Evolutionary conservation across 2,797 vertebrate genomes (phyloP).

Genomic region (Thripadectes ignobilis): DNA sequence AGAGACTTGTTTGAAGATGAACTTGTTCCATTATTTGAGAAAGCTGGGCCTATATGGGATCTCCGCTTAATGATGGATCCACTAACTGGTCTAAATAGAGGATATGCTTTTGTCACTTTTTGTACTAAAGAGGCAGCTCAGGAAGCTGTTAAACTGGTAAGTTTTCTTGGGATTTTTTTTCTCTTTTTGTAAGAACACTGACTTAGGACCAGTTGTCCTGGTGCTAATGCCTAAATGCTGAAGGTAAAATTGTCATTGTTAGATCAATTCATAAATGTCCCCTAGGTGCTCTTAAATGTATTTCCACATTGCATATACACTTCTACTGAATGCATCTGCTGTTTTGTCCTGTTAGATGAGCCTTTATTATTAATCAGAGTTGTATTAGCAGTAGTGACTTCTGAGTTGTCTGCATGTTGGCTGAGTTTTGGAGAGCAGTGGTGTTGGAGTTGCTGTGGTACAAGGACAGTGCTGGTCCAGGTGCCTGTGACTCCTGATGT

Average conservation of each 20-base stretch:
- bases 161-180: conserved; percentile 13
- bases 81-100: conserved; percentile 95
- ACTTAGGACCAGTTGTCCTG: neutral
- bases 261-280: neutral
- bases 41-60: conserved; percentile 98
- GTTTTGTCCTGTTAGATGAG: neutral
- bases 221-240: neutral
- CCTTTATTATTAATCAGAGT: neutral
- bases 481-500: neutral
- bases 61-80: conserved; percentile 99
- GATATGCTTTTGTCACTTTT: conserved; percentile 99
- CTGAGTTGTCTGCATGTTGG: neutral
- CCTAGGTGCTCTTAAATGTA: neutral
- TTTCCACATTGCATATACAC: neutral
- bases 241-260: neutral
- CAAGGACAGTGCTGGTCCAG: neutral
- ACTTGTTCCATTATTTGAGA: conserved; percentile 97
- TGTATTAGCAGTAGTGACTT: neutral
- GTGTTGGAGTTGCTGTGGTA: neutral
- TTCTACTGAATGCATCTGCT: neutral
- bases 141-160: conserved; percentile 97
- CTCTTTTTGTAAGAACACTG: conserved; percentile 36
- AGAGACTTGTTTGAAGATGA: conserved; percentile 99
- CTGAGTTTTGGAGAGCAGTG: neutral
- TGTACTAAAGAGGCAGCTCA: conserved; percentile 99